phyloP scores from a whole-genome alignment of 2,797 vertebrate genomes.

The Manis javanica region DNA sequence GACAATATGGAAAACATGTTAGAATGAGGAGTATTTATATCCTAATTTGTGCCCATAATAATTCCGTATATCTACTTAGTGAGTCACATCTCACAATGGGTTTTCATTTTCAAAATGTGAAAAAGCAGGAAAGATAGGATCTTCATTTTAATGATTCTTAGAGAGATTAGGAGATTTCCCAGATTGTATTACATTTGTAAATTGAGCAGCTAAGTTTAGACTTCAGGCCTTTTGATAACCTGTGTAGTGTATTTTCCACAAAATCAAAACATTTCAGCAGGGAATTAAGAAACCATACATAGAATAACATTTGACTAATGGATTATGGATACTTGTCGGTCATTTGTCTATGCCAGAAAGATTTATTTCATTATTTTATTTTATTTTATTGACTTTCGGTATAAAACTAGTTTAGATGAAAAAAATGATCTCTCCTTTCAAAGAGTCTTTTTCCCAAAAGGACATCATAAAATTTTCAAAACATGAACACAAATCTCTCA shows the following conservation, averaged over 20 bases:
- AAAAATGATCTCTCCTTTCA: background rate
- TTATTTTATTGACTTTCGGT: background rate
- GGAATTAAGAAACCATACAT: background rate
- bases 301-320: background rate
- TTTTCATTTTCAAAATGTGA: background rate
- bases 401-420: background rate
- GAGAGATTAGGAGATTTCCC: background rate
- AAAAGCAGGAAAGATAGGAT: background rate
- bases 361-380: background rate
- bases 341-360: background rate
- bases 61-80: background rate
- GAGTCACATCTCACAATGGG: background rate
- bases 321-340: background rate
- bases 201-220: background rate
- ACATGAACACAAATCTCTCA: slow-evolving; percentile 34
- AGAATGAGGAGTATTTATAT: background rate
- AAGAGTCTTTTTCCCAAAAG: slow-evolving; percentile 30
- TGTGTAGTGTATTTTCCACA: background rate
- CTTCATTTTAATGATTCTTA: background rate
- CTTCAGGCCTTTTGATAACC: slow-evolving; percentile 27
- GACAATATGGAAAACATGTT: background rate
- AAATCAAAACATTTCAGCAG: background rate
- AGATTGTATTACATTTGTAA: background rate
- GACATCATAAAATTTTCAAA: background rate
- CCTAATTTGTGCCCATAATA: background rate